phyloP scores from a whole-genome alignment of 2,888 invertebrate species.

The Megalurothrips usitatus region DNA sequence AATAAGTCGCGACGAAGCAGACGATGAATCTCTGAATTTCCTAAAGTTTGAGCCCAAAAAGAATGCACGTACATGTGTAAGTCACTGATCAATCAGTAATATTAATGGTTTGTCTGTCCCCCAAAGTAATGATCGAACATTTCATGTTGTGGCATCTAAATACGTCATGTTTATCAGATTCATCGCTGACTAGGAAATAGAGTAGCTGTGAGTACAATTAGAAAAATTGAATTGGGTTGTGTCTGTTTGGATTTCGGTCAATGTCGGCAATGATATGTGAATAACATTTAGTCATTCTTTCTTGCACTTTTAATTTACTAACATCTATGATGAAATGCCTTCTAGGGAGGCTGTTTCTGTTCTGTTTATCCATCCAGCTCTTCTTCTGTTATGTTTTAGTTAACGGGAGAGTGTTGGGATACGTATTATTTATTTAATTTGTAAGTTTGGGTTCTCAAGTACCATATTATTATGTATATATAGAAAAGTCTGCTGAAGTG shows the following conservation, averaged over 20 bases:
- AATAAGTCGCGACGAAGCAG: conserved; percentile 8
- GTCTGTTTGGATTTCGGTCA: conserved; percentile 21
- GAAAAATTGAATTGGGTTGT: conserved; percentile 12
- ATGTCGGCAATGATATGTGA: conserved; percentile 13
- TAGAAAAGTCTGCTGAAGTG: not conserved
- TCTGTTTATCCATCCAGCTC: conserved; percentile 4
- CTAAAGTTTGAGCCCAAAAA: not conserved
- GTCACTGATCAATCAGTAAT: too few species aligned
- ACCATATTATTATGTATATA: conserved; percentile 21
- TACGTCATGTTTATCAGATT: not conserved
- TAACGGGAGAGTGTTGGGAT: not conserved
- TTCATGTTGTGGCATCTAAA: too few species aligned
- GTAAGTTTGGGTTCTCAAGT: conserved; percentile 13
- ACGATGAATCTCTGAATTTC: conserved; percentile 13
- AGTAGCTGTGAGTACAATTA: conserved; percentile 9
- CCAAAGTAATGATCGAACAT: too few species aligned
- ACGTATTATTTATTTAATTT: conserved; percentile 24
- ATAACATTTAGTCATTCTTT: not conserved
- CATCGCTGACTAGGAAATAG: conserved; percentile 21
- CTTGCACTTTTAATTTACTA: not conserved
- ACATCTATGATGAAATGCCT: not conserved
- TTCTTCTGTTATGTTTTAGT: conserved; percentile 5
- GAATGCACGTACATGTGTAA: not conserved
- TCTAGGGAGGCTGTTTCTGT: not conserved
- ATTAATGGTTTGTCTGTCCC: too few species aligned